Conservation (phyloP, 2,888 invertebrate genomes). For the Drosophila limbata region DNA sequence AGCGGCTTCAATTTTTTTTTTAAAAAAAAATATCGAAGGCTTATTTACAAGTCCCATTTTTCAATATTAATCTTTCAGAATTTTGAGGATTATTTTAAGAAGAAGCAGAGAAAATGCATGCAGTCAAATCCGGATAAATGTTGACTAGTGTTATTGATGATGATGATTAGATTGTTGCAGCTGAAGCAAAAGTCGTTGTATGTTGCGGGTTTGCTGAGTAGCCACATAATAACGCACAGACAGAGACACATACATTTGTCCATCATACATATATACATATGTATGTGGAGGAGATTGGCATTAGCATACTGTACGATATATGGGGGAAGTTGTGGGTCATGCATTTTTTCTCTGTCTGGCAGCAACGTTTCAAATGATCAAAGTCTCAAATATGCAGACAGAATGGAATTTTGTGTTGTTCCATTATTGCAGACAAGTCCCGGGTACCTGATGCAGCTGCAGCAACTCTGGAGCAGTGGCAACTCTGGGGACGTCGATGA, state of each 20-base stretch:
- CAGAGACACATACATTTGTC: conserved; percentile 1
- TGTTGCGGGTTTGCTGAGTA: conserved; percentile 32
- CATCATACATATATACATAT: background rate
- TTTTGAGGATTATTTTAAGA: no score
- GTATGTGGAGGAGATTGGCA: conserved; percentile 37
- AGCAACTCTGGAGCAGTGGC: conserved; percentile 2
- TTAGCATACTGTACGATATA: conserved; percentile 55
- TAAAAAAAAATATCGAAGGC: no score
- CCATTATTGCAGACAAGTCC: conserved; percentile 26
- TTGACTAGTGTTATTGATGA: conserved; percentile 33
- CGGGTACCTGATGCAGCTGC: conserved; percentile 22
- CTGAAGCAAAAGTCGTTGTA: conserved; percentile 25
- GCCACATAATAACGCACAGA: conserved; percentile 62
- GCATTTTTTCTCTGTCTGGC: conserved; percentile 48
- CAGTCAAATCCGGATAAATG: background rate
- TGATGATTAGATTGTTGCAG: conserved; percentile 66
- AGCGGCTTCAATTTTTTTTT: no score
- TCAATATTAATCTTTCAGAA: no score
- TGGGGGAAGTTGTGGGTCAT: conserved; percentile 19
- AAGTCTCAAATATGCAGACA: conserved; percentile 80
- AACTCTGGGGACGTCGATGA: conserved; percentile 6
- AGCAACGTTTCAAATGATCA: conserved; percentile 65
- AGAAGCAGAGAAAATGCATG: no score
- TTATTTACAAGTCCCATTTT: no score
- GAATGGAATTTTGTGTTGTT: conserved; percentile 58